phyloP scores from a whole-genome alignment of 2,797 vertebrate genomes.

The Crenichthys baileyi region DNA sequence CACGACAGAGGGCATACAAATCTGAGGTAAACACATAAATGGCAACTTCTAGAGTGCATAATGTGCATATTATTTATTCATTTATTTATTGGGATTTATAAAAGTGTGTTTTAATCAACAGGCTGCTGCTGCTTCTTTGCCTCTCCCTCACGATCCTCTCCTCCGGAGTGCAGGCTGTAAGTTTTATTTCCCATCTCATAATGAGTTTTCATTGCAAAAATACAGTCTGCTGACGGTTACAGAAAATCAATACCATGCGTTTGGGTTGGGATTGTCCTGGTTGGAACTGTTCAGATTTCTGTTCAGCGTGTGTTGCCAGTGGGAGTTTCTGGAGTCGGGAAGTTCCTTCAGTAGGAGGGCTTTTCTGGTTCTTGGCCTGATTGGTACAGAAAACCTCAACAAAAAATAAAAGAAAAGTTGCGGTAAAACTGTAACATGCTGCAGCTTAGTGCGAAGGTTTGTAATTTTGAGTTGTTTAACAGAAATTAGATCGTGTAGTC shows the following conservation, averaged over 20 bases:
- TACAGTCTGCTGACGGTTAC: slow-evolving; percentile 4
- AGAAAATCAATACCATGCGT: not conserved
- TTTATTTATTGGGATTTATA: not conserved
- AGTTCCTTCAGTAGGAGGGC: slow-evolving; percentile 55
- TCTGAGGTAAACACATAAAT: slow-evolving; percentile 57
- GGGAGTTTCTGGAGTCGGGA: slow-evolving; percentile 61
- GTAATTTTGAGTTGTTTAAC: not conserved
- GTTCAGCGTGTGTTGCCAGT: slow-evolving; percentile 4
- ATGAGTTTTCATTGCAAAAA: slow-evolving; percentile 3
- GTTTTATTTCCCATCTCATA: slow-evolving; percentile 46
- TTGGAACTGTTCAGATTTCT: not conserved
- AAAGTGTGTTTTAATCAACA: slow-evolving; percentile 33
- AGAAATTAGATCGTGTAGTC: not conserved
- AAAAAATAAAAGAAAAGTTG: slow-evolving; percentile 21
- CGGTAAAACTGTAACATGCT: slow-evolving; percentile 32
- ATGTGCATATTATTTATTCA: not conserved
- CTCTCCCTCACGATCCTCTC: slow-evolving; percentile 66
- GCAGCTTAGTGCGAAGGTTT: slow-evolving; percentile 7
- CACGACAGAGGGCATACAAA: slow-evolving; percentile 28
- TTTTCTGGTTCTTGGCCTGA: slow-evolving; percentile 20
- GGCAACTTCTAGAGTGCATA: not conserved
- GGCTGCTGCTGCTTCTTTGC: slow-evolving; percentile 77
- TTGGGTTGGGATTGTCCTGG: not conserved
- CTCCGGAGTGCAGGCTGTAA: slow-evolving; percentile 77
- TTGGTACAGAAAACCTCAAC: slow-evolving; percentile 24